A percentile compares a stretch with the other conserved stretches of the same genome.
Conservation (phyloP, 2,888 invertebrate genomes). For the Synergus umbraculus region DNA sequence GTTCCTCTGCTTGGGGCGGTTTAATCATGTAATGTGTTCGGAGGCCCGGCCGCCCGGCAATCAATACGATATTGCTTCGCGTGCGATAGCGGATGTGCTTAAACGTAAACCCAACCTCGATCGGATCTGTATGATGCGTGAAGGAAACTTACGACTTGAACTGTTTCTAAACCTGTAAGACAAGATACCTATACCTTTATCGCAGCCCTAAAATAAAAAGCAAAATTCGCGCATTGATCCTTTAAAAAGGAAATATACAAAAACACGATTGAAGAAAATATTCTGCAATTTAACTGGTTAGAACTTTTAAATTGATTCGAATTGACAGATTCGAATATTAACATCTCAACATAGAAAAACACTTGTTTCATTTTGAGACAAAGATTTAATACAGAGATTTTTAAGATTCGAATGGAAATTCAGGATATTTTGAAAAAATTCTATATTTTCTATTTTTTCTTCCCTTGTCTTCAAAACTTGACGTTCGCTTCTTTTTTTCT, state of each 20-base stretch:
- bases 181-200: neutral
- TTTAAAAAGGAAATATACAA: neutral
- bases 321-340: no score
- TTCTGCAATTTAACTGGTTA: no score
- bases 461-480: no score
- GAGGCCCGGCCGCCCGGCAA: slow-evolving; percentile 72
- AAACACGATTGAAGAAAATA: no score
- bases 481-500: no score
- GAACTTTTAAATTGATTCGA: no score
- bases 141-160: slow-evolving; percentile 32
- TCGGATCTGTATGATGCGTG: slow-evolving; percentile 38
- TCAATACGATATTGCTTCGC: slow-evolving; percentile 75
- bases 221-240: neutral
- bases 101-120: slow-evolving; percentile 60
- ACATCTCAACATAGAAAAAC: no score
- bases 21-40: slow-evolving; percentile 78
- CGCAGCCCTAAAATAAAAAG: neutral
- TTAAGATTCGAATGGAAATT: no score
- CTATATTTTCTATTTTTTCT: no score
- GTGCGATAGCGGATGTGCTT: slow-evolving; percentile 71
- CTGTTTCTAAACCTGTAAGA: slow-evolving; percentile 19
- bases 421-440: no score
- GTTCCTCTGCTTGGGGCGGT: slow-evolving; percentile 71
- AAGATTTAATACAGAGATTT: no score
- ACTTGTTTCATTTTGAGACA: no score